Base-by-base conservation (phyloP, 2,888 invertebrate species). In the Melinaea marsaeus region DNA sequence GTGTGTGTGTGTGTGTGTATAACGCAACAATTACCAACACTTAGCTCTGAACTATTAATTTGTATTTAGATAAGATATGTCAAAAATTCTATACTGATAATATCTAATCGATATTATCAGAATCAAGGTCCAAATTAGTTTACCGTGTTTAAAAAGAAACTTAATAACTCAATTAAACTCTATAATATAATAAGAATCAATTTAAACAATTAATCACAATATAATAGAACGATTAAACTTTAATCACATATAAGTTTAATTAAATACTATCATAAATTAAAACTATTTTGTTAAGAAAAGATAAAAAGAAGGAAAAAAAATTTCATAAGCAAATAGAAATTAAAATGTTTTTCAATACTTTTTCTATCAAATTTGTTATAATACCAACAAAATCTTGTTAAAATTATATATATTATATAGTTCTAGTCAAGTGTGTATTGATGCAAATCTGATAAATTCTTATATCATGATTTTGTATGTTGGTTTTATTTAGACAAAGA, bases 21-120 rank as follows among this genome's bases (percentile, higher is more conserved):
- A 55, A 60, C 37, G 48, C 57, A 61, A 60, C 61, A 59, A 61
- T 67, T 66, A 70, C 69, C 66, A 60, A 64, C 67, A 69, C 71
- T 70, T 64, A 68, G 77, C 77, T 71, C 69, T 64, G 61, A 71
- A 67, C 72, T 75, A 81, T 81, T 75, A 78, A 80, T 82, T 75
- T 76, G 76, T 71, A 70, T 76, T 76, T 69, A 73, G 84, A 84
- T 84, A 76, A 72, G 74, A 75, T 73, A 79, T 69, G 78, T 76
- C 79, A 76, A 76, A 78, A 77, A 78, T 72, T 65, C 60, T 61
- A 69, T 71, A 66, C 22, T 64, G 77, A 81, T 79, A 76, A 71
- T 69, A 78, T 78, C 79, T 74, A 79, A 76, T 70, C 73, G 70
- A 69, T 67, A 61, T 72, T 74, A 75, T 74, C 75, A 63, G 47